Evolutionary conservation across 2,113 vertebrate species (phyloP), one percentile per base, ranked within the genome.

Genomic region (Verasper variegatus): DNA sequence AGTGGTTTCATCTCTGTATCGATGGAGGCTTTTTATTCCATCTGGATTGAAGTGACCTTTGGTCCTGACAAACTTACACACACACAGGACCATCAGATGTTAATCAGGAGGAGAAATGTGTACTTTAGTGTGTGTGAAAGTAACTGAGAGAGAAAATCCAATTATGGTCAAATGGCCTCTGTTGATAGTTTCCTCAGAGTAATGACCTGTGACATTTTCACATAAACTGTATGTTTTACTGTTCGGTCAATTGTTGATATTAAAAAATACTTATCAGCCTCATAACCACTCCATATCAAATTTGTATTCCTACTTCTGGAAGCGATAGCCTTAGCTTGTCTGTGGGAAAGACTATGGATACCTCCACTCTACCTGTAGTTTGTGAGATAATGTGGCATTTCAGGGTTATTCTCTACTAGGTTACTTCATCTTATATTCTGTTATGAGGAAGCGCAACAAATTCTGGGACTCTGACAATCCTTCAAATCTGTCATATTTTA

Each of bases 201-300:
- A 61, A 73, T 62, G 62, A 66, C 26, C 23, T 68, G 45, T 58
- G 26, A n/a, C 69, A 26, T 74, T 77, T 82, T 61, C 60, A 60
- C 57, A 71, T 26, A 55, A 78, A 64, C 51, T 0, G 0, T 37
- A 69, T 26, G 17, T 73, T 62, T 74, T 62, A 26, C 8, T 14
- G 57, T 59, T 60, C 8, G 51, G 17, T 64, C 24, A 68, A 0
- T 67, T 68, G 74, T 40, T 51, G 26, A 67, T 82, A 21, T 27
- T 13, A 26, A 82, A 27, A 68, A 10, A 5, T 21, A 52, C 18
- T 10, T 1, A 31, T 49, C 21, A 15, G 27, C 26, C 18, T 23
- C 14, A 7, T 21, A 24, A 18, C n/a, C 17, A 11, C 21, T 8
- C 23, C 4, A 20, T 24, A 20, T 24, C n/a, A 64, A 17, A 52